Conservation (phyloP, 2,888 invertebrate genomes). For the Neria commutata region DNA sequence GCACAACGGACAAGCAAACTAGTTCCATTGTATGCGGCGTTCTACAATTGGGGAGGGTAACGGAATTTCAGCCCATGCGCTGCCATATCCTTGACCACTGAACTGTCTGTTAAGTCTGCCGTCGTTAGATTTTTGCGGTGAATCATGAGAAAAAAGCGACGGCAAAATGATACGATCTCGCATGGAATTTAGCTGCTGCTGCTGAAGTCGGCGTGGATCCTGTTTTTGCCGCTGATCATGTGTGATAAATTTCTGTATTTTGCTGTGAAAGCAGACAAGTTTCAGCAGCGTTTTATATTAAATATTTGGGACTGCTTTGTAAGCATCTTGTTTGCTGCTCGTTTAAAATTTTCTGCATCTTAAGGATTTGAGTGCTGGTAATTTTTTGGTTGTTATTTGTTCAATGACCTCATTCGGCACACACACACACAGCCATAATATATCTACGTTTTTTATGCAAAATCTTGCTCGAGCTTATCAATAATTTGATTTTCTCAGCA, state of each 20-base stretch:
- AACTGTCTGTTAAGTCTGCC: slow-evolving; percentile 40
- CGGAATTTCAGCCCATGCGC: slow-evolving; percentile 37
- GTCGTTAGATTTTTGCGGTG: slow-evolving; percentile 9
- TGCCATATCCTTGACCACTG: slow-evolving; percentile 57
- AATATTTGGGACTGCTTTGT: too few species aligned
- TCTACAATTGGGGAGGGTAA: slow-evolving; percentile 29
- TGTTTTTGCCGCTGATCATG: neutral
- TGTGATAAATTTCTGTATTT: neutral
- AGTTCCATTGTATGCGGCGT: slow-evolving; percentile 6
- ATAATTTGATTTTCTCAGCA: too few species aligned
- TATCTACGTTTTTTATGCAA: too few species aligned
- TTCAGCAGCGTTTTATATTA: neutral
- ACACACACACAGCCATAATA: too few species aligned
- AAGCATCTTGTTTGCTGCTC: too few species aligned
- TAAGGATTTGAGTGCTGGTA: too few species aligned
- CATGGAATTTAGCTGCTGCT: slow-evolving; percentile 32
- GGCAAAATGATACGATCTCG: slow-evolving; percentile 16
- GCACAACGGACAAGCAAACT: slow-evolving; percentile 34
- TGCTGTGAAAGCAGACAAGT: too few species aligned
- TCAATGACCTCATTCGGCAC: too few species aligned
- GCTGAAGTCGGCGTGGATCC: neutral
- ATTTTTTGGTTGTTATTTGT: too few species aligned
- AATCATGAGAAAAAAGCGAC: slow-evolving; percentile 40
- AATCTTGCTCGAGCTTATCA: too few species aligned
- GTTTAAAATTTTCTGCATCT: too few species aligned